These are phyloP conservation scores for Euspilapteryx auroguttella DNA, from an alignment of 2,888 invertebrate species.

Conservation along the genomic window DNA sequence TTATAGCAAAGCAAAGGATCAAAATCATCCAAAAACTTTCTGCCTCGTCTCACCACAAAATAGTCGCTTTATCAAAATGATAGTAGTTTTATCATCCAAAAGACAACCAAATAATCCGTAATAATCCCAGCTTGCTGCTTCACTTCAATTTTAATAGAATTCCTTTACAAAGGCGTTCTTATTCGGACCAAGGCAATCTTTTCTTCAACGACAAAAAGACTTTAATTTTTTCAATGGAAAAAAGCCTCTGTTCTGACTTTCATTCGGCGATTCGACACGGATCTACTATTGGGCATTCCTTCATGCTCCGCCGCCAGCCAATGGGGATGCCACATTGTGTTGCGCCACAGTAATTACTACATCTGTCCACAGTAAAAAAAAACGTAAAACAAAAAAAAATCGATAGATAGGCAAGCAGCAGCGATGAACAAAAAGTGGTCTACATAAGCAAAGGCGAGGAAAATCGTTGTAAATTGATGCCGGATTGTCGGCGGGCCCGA, in stretches of 20 bases:
- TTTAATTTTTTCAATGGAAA: conserved; percentile 13
- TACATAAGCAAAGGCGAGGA: conserved; percentile 30
- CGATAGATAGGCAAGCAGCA: conserved; percentile 10
- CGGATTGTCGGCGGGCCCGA: conserved; percentile 13
- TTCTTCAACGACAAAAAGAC: conserved; percentile 13
- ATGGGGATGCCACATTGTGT: conserved; percentile 19
- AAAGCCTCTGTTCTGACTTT: conserved; percentile 23
- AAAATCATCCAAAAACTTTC: too few relatives aligned
- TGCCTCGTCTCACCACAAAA: too few relatives aligned
- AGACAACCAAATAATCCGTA: background rate
- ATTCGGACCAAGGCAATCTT: conserved; percentile 16
- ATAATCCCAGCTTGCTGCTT: background rate
- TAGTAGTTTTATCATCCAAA: too few relatives aligned
- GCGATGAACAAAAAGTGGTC: too few relatives aligned
- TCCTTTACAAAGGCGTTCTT: conserved; percentile 26
- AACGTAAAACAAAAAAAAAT: conserved; percentile 14
- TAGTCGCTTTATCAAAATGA: too few relatives aligned
- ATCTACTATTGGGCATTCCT: conserved; percentile 22
- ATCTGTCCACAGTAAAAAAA: conserved; percentile 20
- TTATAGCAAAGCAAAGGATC: too few relatives aligned
- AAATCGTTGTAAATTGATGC: conserved; percentile 38
- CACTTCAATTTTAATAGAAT: conserved; percentile 20
- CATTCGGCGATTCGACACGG: conserved; percentile 29
- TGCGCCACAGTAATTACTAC: conserved; percentile 31
- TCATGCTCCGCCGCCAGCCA: conserved; percentile 21